phyloP scores from a whole-genome alignment of 2,113 vertebrate species.

The Amphiprion ocellaris region DNA sequence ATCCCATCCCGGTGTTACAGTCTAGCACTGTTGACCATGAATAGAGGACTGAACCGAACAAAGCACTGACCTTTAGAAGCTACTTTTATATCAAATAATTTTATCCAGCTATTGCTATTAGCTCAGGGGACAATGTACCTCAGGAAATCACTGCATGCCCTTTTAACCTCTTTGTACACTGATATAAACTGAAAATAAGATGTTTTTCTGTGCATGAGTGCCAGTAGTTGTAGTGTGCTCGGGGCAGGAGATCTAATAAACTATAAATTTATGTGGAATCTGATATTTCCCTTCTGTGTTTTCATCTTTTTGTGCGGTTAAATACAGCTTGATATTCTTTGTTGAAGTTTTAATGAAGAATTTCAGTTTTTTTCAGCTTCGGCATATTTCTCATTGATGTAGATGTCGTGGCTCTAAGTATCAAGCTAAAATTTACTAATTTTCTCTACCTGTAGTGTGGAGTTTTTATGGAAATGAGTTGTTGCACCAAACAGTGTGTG shows the following conservation, averaged over 20 bases:
- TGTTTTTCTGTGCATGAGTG: not conserved
- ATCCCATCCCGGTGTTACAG: slow-evolving; percentile 2
- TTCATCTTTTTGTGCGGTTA: not conserved
- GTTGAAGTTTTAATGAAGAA: too few species aligned
- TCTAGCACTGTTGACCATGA: slow-evolving; percentile 21
- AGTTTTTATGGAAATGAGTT: too few species aligned
- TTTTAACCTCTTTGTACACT: slow-evolving; percentile 11
- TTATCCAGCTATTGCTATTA: not conserved
- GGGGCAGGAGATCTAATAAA: not conserved
- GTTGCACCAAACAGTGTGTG: too few species aligned
- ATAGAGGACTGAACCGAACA: slow-evolving; percentile 36
- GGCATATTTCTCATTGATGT: too few species aligned
- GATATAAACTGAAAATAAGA: slow-evolving; percentile 7
- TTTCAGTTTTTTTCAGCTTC: too few species aligned
- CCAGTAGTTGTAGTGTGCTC: not conserved
- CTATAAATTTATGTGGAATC: slow-evolving; percentile 3
- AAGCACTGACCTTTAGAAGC: slow-evolving; percentile 51
- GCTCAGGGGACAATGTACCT: slow-evolving; percentile 7
- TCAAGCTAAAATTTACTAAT: too few species aligned
- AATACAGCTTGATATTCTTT: not conserved
- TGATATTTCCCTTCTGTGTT: slow-evolving; percentile 12
- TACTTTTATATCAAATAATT: slow-evolving; percentile 16
- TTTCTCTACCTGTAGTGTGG: too few species aligned
- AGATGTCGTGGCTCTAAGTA: too few species aligned
- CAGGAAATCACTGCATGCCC: not conserved